Evolutionary conservation across 2,113 vertebrate genomes (phyloP).

Genomic region (Cyanoramphus novaezelandiae): DNA sequence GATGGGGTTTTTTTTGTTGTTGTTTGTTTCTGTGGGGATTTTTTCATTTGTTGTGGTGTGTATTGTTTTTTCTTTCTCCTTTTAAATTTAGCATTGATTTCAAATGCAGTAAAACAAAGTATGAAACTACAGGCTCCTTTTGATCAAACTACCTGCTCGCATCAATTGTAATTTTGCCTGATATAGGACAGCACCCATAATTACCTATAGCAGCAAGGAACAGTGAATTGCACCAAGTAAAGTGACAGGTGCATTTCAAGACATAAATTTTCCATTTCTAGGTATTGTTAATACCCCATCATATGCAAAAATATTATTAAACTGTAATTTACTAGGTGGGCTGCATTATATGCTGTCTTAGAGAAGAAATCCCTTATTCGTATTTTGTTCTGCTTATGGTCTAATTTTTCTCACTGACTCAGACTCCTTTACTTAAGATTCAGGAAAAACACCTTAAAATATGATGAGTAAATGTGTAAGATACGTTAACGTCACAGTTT

Average conservation of each 20-base stretch:
- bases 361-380: neutral
- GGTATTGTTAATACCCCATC: slow-evolving; percentile 23
- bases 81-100: neutral
- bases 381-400: neutral
- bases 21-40: neutral
- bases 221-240: slow-evolving; percentile 11
- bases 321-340: neutral
- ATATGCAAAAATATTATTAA: slow-evolving; percentile 14
- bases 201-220: slow-evolving; percentile 3
- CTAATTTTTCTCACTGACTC: neutral
- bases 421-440: neutral
- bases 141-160: neutral
- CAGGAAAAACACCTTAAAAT: neutral
- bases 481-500: neutral
- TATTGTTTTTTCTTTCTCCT: neutral
- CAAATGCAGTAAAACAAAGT: neutral
- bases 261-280: slow-evolving; percentile 51
- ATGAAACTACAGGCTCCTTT: neutral
- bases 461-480: neutral
- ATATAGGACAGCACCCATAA: neutral
- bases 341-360: neutral
- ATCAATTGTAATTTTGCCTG: neutral
- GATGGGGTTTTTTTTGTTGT: neutral
- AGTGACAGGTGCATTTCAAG: slow-evolving; percentile 28
- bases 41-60: no score